These are phyloP conservation scores for Leptinotarsa defecta DNA, from an alignment of 1,140 invertebrate species.

Conservation along the genomic window DNA sequence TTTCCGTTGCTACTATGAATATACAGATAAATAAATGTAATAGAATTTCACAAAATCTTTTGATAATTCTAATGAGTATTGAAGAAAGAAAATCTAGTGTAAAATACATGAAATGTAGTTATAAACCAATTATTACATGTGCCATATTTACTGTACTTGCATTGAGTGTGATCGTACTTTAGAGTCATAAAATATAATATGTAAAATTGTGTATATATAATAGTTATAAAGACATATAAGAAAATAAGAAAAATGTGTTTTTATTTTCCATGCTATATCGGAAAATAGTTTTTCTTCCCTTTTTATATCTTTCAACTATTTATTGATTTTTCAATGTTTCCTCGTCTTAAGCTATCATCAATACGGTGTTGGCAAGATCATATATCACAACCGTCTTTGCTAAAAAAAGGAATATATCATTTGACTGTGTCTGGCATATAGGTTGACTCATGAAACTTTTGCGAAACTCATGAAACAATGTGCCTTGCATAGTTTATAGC, in stretches of 20 bases:
- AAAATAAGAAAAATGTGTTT: background rate
- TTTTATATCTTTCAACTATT: too few species aligned
- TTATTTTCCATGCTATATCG: background rate
- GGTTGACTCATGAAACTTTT: too few species aligned
- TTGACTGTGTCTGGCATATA: too few species aligned
- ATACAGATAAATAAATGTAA: background rate
- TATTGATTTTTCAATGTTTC: too few species aligned
- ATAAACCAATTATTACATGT: constrained; percentile 44
- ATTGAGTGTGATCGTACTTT: constrained; percentile 47
- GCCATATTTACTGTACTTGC: constrained; percentile 49
- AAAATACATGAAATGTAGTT: constrained; percentile 32
- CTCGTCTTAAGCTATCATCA: too few species aligned
- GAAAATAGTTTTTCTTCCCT: too few species aligned
- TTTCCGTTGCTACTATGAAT: background rate
- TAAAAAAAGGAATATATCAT: too few species aligned
- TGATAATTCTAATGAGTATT: background rate
- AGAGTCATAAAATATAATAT: constrained; percentile 41
- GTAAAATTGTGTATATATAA: constrained; percentile 51
- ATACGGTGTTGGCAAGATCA: too few species aligned
- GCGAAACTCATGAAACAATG: too few species aligned
- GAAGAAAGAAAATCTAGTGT: constrained; percentile 13
- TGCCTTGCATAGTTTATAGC: too few species aligned
- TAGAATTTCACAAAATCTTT: constrained; percentile 7
- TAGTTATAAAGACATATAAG: background rate
- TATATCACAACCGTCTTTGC: too few species aligned